Evolutionary conservation across 2,888 invertebrate species (phyloP).

Genomic region (Cartodere bifasciata): DNA sequence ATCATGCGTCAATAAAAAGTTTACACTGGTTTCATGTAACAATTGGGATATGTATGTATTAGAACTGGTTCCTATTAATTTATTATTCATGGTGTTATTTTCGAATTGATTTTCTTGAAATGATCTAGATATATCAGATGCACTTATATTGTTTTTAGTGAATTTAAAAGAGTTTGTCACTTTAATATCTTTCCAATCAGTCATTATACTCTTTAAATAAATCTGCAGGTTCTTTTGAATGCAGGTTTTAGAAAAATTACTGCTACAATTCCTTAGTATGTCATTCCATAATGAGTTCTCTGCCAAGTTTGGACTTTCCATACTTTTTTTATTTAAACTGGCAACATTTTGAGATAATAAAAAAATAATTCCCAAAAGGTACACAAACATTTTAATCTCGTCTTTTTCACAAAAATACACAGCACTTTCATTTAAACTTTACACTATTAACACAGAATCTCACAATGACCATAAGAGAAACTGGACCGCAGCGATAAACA

Average conservation of each 20-base stretch:
- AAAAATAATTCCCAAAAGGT: slow-evolving; percentile 4
- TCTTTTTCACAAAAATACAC: slow-evolving; percentile 10
- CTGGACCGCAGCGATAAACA: slow-evolving; percentile 28
- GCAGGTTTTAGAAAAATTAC: slow-evolving; percentile 54
- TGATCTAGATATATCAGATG: slow-evolving; percentile 15
- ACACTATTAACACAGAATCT: slow-evolving; percentile 14
- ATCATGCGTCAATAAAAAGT: slow-evolving; percentile 68
- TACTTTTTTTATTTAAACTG: slow-evolving; percentile 29
- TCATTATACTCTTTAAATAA: slow-evolving; percentile 56
- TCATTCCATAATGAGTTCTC: slow-evolving; percentile 63
- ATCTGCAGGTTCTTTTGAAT: slow-evolving; percentile 64
- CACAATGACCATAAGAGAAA: slow-evolving; percentile 18
- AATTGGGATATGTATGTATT: slow-evolving; percentile 63
- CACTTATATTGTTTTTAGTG: slow-evolving; percentile 24
- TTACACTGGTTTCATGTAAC: slow-evolving; percentile 47
- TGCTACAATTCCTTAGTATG: slow-evolving; percentile 59
- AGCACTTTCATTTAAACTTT: slow-evolving; percentile 19
- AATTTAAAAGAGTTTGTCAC: slow-evolving; percentile 44
- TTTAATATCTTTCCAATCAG: slow-evolving; percentile 30
- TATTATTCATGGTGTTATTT: slow-evolving; percentile 25
- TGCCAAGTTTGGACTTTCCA: slow-evolving; percentile 27
- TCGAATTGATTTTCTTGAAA: slow-evolving; percentile 9
- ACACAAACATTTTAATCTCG: slow-evolving; percentile 1
- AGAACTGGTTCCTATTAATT: slow-evolving; percentile 37
- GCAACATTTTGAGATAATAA: slow-evolving; percentile 11